Evolutionary conservation across 2,797 vertebrate species (phyloP), one percentile per base, ranked within the genome.

Genomic region (Borostomias antarcticus): DNA sequence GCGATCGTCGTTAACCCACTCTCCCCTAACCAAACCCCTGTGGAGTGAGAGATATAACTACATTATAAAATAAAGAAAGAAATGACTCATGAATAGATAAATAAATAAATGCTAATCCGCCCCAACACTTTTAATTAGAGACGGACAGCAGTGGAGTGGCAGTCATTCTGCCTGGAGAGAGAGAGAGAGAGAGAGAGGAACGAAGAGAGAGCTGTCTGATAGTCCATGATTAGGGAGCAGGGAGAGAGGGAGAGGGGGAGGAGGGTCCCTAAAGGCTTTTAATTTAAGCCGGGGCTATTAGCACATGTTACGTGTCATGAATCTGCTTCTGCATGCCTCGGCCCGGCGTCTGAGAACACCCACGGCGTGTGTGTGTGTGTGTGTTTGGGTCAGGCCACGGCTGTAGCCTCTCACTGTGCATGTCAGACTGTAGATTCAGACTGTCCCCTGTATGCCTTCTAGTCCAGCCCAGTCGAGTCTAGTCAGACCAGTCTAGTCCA

Each of bases 241-340:
- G 6, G n/a, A 32, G 8, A 64, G 30, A 37, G 10, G 64, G 26
- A 19, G 13, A 9, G 25, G 10, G 23, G 47, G 23, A 37, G 15
- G 33, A 26, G 25, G 21, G 61, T 86, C 86, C 90, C 88, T 76
- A 29, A 82, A 89, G 89, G 85, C 76, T 81, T 88, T 88, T 88
- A 77, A 89, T 89, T 86, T 88, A 88, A 85, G 79, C 75, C 62
- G 50, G 70, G 73, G 76, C 81, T 85, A 89, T 91, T 89, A 90
- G 87, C 86, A 88, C 88, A 87, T 88, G 87, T 90, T 89, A 89
- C 82, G 90, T 88, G 88, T 90, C 86, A 89, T 84, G 85, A 86
- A 85, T 87, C 82, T 85, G 81, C 80, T 80, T 75, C 77, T 68
- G 76, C 88, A 85, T 80, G 87, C 82, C 80, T 80, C 73, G 56